Evolutionary conservation across 2,797 vertebrate genomes (phyloP), one percentile per base, ranked within the genome.

Genomic region (Parauchenoglanis ngamensis): DNA sequence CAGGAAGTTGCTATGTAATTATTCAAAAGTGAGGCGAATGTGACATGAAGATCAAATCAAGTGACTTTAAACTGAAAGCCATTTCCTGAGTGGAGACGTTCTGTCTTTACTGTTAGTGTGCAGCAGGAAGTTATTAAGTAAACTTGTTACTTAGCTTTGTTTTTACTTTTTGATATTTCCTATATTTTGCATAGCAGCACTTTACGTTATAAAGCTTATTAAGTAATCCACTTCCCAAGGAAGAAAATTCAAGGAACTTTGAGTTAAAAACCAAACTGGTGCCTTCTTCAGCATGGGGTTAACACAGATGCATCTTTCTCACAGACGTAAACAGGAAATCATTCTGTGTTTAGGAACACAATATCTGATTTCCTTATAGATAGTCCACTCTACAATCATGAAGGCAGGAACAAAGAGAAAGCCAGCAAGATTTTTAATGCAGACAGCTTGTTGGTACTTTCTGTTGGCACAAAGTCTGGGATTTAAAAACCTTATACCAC

Each of bases 1-100:
- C 94, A 94, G 88, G 93, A 94, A 89, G 91, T 91, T 88, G 86
- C 91, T 87, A 92, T 95, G 93, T 94, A 94, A 95, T 95, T 95
- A 95, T 94, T 95, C 92, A 92, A 95, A 89, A 80, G 89, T 80
- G 92, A 91, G n/a, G 57, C 65, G 28, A 73, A 21, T 23, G 52
- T 72, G 89, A 94, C 93, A 93, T 93, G 92, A 90, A 90, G 93
- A 94, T 92, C 89, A 80, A 86, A 90, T 92, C 93, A 90, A 49
- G 19, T 11, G 54, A 94, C 93, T 93, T 94, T 92, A 92, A 91
- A 93, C 92, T 92, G n/a, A 8, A 54, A 68, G 61, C 23, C 13
- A 19, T 78, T 72, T 40, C 91, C 56, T 49, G n/a, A 86, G 54
- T 52, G 21, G 89, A 57, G 23, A 49, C 40, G 0, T 81, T 44